phyloP scores from a whole-genome alignment of 2,113 vertebrate species.

The Rattus norvegicus region DNA sequence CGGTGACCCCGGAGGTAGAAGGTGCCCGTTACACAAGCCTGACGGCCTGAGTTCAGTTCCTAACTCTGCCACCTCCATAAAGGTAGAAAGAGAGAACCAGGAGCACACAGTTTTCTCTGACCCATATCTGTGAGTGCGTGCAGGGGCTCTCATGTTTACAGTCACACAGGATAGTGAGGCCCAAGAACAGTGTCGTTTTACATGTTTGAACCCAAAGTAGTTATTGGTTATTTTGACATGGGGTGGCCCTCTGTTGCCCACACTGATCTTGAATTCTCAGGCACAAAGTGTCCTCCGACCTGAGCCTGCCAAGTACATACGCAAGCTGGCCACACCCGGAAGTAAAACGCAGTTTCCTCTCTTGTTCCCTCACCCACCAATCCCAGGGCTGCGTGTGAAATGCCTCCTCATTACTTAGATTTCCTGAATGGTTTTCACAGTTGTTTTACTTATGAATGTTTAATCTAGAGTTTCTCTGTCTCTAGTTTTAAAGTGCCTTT shows the following conservation, averaged over 20 bases:
- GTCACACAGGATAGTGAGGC: no score
- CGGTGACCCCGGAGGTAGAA: background rate
- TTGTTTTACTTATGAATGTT: slow-evolving; percentile 26
- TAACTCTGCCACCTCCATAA: background rate
- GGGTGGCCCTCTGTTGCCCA: background rate
- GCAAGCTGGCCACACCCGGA: background rate
- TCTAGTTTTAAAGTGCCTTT: background rate
- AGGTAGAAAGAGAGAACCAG: background rate
- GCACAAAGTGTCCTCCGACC: background rate
- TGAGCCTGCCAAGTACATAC: background rate
- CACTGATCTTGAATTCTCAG: background rate
- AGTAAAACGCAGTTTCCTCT: background rate
- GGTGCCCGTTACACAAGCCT: background rate
- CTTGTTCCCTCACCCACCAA: background rate
- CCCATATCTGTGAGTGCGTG: no score
- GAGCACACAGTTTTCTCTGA: background rate
- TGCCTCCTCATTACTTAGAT: background rate
- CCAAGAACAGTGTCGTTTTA: background rate
- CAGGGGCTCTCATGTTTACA: background rate
- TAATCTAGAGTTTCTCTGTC: background rate
- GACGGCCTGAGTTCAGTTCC: background rate
- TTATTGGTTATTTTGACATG: background rate
- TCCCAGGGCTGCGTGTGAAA: background rate
- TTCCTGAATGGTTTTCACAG: background rate
- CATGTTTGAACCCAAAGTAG: background rate